Evolutionary conservation across 2,113 vertebrate genomes (phyloP).

Genomic region (Sus scrofa): T2T-Sscrofa CM000826.6:18313001-18313500

Average conservation of each 20-base stretch:
- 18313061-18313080: neutral
- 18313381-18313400: neutral
- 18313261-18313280: constrained; percentile 22
- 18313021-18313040: neutral
- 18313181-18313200: neutral
- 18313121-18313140: neutral
- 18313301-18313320: constrained; percentile 2
- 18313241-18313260: neutral
- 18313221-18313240: neutral
- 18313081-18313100: neutral
- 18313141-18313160: neutral
- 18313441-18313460: neutral
- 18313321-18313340: constrained; percentile 6
- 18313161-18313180: neutral
- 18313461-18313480: neutral
- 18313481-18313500: neutral
- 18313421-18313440: neutral
- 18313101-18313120: neutral
- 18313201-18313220: neutral
- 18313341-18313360: neutral
- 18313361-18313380: constrained; percentile 11
- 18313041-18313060: neutral
- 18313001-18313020: neutral
- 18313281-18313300: constrained; percentile 18
- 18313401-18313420: constrained; percentile 1